These are phyloP conservation scores for fruit fly (Drosophila melanogaster) DNA, from an alignment of 1,140 invertebrate genomes.

Conservation along the genomic window DNA sequence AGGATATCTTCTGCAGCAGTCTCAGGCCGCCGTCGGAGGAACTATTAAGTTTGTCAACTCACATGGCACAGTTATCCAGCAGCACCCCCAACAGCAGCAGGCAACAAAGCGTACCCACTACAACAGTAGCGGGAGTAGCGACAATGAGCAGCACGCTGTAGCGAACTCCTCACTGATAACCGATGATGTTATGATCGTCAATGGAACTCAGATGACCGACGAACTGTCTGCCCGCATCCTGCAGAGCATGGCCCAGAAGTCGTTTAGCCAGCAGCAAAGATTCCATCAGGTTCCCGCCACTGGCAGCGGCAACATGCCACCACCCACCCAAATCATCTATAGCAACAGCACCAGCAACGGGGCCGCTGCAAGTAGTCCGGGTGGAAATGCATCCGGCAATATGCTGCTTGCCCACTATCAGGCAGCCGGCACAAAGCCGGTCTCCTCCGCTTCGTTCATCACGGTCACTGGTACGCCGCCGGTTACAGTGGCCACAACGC, in stretches of 20 bases:
- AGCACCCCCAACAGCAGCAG: conserved; percentile 70
- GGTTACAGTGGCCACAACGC: conserved; percentile 49
- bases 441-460: conserved; percentile 42
- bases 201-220: conserved; percentile 84
- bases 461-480: conserved; percentile 37
- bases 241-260: conserved; percentile 84
- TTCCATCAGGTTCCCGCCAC: conserved; percentile 64
- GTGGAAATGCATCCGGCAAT: conserved; percentile 33
- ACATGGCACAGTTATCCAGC: conserved; percentile 75
- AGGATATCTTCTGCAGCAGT: conserved; percentile 60
- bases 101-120: conserved; percentile 54
- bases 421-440: conserved; percentile 36
- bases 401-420: conserved; percentile 60
- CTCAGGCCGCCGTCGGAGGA: conserved; percentile 49
- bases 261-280: conserved; percentile 82
- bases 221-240: conserved; percentile 80
- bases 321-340: conserved; percentile 68
- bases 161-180: conserved; percentile 54
- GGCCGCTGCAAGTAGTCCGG: conserved; percentile 21
- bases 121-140: conserved; percentile 66
- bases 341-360: conserved; percentile 45
- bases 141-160: conserved; percentile 37
- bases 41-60: conserved; percentile 84
- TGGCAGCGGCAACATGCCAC: conserved; percentile 62
- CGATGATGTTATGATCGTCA: conserved; percentile 81